Conservation (phyloP, 2,113 vertebrate species). For the Ciconia stormi region DNA sequence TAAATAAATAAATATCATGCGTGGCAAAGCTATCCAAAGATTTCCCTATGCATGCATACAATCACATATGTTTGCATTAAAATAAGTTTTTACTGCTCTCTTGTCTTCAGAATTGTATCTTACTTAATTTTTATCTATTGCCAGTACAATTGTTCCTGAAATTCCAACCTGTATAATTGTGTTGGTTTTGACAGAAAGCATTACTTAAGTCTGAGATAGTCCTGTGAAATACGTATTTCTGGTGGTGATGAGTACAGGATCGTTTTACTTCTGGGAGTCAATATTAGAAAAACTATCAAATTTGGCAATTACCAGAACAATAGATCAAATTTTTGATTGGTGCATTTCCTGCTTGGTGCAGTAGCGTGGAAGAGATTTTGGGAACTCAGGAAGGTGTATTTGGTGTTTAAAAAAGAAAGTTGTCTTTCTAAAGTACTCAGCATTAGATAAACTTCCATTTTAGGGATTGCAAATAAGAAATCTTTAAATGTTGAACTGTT, state of each 20-base stretch:
- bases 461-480: not conserved
- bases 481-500: not conserved
- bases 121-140: not conserved
- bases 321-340: not conserved
- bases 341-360: not conserved
- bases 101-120: not conserved
- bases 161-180: not conserved
- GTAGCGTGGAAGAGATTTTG: not conserved
- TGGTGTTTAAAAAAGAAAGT: not conserved
- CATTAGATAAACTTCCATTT: not conserved
- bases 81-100: not conserved
- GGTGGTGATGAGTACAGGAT: not conserved
- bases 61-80: not conserved
- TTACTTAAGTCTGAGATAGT: not conserved
- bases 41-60: fast-evolving
- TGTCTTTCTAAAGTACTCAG: not conserved
- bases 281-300: not conserved
- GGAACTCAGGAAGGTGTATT: not conserved
- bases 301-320: not conserved
- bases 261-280: not conserved
- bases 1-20: not conserved
- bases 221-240: not conserved
- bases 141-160: not conserved
- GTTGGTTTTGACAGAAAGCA: not conserved
- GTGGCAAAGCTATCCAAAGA: not conserved